phyloP scores from a whole-genome alignment of 2,113 vertebrate species.

The Leuciscus idus region DNA sequence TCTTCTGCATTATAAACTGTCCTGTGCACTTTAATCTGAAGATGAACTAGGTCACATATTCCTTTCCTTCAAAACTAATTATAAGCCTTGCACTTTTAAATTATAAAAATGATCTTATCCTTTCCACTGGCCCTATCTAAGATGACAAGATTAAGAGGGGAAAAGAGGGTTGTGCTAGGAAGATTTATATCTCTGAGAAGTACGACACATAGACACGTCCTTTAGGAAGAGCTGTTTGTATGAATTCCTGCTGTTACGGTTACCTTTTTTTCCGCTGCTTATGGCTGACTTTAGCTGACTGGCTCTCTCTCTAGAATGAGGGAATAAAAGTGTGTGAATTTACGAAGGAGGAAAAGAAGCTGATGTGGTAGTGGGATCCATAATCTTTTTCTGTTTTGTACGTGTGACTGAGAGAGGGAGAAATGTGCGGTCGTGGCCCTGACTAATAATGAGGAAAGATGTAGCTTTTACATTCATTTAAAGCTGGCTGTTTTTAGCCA shows the following conservation, averaged over 20 bases:
- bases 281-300: slow-evolving; percentile 38
- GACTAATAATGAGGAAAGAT: slow-evolving; percentile 45
- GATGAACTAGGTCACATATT: slow-evolving; percentile 47
- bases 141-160: slow-evolving; percentile 45
- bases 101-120: slow-evolving; percentile 42
- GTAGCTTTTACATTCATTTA: slow-evolving; percentile 33
- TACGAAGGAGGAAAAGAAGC: slow-evolving; percentile 31
- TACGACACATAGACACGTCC: neutral
- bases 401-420: slow-evolving; percentile 9
- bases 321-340: slow-evolving; percentile 36
- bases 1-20: slow-evolving; percentile 15
- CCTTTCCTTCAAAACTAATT: slow-evolving; percentile 56
- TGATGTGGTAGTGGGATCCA: slow-evolving; percentile 41
- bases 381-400: slow-evolving; percentile 28
- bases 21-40: slow-evolving; percentile 29
- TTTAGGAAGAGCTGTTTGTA: neutral
- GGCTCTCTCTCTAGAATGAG: slow-evolving; percentile 19
- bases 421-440: slow-evolving; percentile 29
- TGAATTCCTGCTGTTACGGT: neutral
- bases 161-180: neutral
- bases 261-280: neutral
- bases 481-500: slow-evolving; percentile 18
- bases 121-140: slow-evolving; percentile 31
- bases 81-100: slow-evolving; percentile 54
- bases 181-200: slow-evolving; percentile 17